These are phyloP conservation scores for Indicator indicator DNA, from an alignment of 2,113 vertebrate species.

Conservation along the genomic window DNA sequence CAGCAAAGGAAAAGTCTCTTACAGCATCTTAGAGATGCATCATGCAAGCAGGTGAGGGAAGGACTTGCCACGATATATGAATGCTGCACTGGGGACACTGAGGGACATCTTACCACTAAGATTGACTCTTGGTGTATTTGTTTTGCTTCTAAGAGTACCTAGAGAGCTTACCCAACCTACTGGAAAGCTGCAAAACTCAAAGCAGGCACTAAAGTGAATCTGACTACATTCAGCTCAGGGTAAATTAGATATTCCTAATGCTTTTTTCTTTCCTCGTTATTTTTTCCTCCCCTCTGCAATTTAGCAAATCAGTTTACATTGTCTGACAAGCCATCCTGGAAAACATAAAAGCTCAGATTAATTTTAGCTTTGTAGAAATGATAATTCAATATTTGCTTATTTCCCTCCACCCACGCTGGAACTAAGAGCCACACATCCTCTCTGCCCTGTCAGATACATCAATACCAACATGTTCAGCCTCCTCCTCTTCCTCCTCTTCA, in stretches of 20 bases:
- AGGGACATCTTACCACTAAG: background rate
- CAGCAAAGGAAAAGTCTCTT: background rate
- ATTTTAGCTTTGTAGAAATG: background rate
- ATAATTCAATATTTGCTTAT: conserved; percentile 29
- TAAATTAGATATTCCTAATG: background rate
- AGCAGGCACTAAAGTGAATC: background rate
- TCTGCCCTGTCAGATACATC: background rate
- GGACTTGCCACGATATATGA: background rate
- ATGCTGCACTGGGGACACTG: background rate
- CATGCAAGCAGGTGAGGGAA: background rate
- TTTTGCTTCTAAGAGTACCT: background rate
- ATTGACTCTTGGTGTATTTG: background rate
- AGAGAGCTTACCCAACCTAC: background rate
- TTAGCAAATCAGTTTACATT: conserved; percentile 19
- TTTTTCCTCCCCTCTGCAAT: background rate
- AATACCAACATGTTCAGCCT: background rate
- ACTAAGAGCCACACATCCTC: background rate
- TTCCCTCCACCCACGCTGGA: background rate
- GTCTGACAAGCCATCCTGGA: conserved; percentile 29
- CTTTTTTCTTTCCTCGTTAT: background rate
- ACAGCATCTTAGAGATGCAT: background rate
- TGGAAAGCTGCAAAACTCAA: conserved; percentile 1
- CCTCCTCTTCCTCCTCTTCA: background rate
- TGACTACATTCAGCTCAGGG: background rate
- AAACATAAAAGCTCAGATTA: conserved; percentile 10